Base-by-base conservation (phyloP, 2,888 invertebrate genomes). In the Molanna angustata region DNA sequence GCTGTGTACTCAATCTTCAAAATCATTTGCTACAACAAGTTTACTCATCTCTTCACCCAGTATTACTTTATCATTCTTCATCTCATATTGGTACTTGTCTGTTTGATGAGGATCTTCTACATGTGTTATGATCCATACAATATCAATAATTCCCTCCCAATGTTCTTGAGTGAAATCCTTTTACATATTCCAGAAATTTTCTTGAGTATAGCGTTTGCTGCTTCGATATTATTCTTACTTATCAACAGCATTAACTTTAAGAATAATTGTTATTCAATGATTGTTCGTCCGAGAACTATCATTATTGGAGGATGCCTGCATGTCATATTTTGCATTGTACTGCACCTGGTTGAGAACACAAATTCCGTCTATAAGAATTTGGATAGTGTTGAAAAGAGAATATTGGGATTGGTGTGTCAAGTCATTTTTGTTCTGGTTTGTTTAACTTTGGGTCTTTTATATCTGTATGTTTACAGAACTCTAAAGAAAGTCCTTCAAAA, bases 61-160 rank as follows among this genome's bases (percentile, higher is more conserved):
- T 88, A 89, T 53, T 94, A 94, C 68, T 94, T 94, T 69, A 80
- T 94, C 19, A 86, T 90, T 31, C 80, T 94, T 17, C 91, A 94
- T 71, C 71, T 90, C 43, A 83, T 94, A 61, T 72, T 95, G 49
- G 88, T 93, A 7, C 78, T 86, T 9, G 86, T 94, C 37, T 92
- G 94, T 66, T 80, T 86, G 14, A 76, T 90, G 65, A 80, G 92
- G 44, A 90, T 92, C 62, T 87, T 91, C 63, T 94, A 92, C 66
- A 80, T 95, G 62, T 88, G 93, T 62, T 90, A 93, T 66, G 95
- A 95, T 71, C 91, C 93, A 0, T 95, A 95, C 67, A 94, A 94
- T 66, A 84, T 90, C n/a, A 85, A 86, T 56, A 82, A 82, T 56
- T 88, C 88, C 1, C 80, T 94, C 66, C 90, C 89, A 53, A 72